Base-by-base conservation (phyloP, 2,888 invertebrate genomes). In the Eupithecia vulgata region DNA sequence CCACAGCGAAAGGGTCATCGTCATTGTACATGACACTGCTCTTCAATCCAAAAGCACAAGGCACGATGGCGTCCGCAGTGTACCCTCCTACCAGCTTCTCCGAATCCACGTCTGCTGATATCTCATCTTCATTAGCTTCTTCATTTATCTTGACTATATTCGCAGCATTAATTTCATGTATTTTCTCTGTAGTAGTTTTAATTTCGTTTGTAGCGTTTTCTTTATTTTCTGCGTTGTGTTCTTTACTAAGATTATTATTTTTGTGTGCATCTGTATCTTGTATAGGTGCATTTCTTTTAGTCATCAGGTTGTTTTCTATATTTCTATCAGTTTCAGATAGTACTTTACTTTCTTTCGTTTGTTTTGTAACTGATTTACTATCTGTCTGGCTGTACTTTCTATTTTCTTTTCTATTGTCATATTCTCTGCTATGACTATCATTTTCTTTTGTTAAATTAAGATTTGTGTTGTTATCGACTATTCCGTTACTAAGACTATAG, bases 21-120 rank as follows among this genome's bases (percentile, higher is more conserved):
- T 90, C 86, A 21, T 93, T 88, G 17, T 93, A 91, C 94, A 94
- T 94, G 0, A 94, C 94, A 8, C 83, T 84, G 68, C 94, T 94
- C 79, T 91, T 92, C 52, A 94, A 77, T 0, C 94, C 94, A 76
- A 94, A 94, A 0, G 94, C 94, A 76, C 94, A 94, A 0, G 94
- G 94, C 13, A 94, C 94, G 71, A 94, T 94, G 0, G 94, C 94
- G 75, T 94, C 94, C 0, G 94, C 94, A 0, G 94, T 94, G 68
- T 92, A 94, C 0, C 94, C 94, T 2, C 94, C 94, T 0, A 94
- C 88, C 0, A 93, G 79, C 73, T 89, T 88, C 81, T 92, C 93
- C 0, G 91, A 90, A 67, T 91, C 85, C 0, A 93, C 88, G 71
- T 87, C 83, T 69, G 84, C 80, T 40, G 76, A 81, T 42, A 69